Base-by-base conservation (phyloP, 2,797 vertebrate genomes). In the Tachyglossus aculeatus region DNA sequence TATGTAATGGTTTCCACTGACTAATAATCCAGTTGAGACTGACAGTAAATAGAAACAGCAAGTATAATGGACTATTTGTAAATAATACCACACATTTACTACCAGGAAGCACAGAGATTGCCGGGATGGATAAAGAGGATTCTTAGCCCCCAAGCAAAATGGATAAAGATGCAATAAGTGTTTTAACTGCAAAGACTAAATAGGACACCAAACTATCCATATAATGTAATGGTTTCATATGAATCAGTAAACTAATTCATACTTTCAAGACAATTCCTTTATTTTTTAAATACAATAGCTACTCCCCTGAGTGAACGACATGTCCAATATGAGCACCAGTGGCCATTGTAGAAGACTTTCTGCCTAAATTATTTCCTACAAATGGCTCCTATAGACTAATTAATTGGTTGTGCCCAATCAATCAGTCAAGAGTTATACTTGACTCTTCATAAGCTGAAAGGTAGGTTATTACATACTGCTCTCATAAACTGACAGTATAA, bases 311-410 rank as follows among this genome's bases (percentile, higher is more conserved):
- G 21, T 0, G 43, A 5, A 41, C n/a, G 67, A 60, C 16, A 6
- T 39, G 18, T 41, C 22, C 32, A 33, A 37, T 59, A 27, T 55
- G 34, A 56, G n/a, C 43, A 65, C 0, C 24, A 72, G 73, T n/a
- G n/a, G n/a, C n/a, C n/a, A n/a, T n/a, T n/a, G n/a, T n/a, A n/a
- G 50, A 31, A 44, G 9, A 66, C 82, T 54, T 51, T 41, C 61
- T 31, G 39, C 61, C 54, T 38, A 73, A 37, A 12, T 54, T 16
- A 41, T 74, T 58, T 64, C 40, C n/a, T 45, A 62, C 11, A 45
- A 45, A 18, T 16, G 14, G 18, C 78, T 81, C 68, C 66, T 74
- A 81, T 69, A 57, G 31, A 53, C 9, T 78, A 78, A 71, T 87
- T 72, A 82, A 81, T 69, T 74, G 57, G n/a, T 65, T 78, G 71